Percentiles rank a stretch among this genome's conserved stretches.
Conservation (phyloP, 2,797 vertebrate genomes). For the Poecilia wingei region DNA sequence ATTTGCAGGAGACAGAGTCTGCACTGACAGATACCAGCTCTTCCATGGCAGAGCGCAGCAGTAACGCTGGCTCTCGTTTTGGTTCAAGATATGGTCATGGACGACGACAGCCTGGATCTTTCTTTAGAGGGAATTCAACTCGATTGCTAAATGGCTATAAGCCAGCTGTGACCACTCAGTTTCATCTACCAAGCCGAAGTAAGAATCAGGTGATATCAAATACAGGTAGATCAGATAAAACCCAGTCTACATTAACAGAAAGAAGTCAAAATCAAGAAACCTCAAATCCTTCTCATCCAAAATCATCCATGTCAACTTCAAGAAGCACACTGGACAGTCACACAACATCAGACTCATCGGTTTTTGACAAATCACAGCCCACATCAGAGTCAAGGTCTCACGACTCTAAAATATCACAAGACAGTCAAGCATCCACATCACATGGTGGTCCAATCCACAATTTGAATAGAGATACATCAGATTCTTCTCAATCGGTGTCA, state of each 20-base stretch:
- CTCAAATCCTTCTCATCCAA: slow-evolving; percentile 31
- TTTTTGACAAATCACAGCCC: slow-evolving; percentile 37
- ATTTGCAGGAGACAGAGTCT: slow-evolving; percentile 53
- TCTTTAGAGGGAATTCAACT: slow-evolving; percentile 67
- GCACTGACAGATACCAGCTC: slow-evolving; percentile 47
- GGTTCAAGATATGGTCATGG: slow-evolving; percentile 62
- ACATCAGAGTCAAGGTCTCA: slow-evolving; percentile 37
- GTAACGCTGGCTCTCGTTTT: slow-evolving; percentile 37
- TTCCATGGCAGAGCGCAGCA: slow-evolving; percentile 40
- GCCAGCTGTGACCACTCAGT: slow-evolving; percentile 56
- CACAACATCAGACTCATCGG: slow-evolving; percentile 27
- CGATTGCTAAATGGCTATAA: slow-evolving; percentile 66
- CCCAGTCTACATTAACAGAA: slow-evolving; percentile 57
- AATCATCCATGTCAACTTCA: slow-evolving; percentile 33
- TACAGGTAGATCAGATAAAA: slow-evolving; percentile 37
- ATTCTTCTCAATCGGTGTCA: slow-evolving; percentile 42
- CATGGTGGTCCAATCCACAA: slow-evolving; percentile 26
- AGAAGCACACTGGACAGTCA: slow-evolving; percentile 25
- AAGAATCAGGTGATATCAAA: slow-evolving; percentile 49
- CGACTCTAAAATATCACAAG: slow-evolving; percentile 18
- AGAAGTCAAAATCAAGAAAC: slow-evolving; percentile 45
- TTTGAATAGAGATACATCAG: slow-evolving; percentile 15
- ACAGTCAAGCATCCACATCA: slow-evolving; percentile 31
- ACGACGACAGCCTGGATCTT: slow-evolving; percentile 65
- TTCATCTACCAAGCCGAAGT: slow-evolving; percentile 60